Evolutionary conservation across 2,888 invertebrate species (phyloP), one percentile per base, ranked within the genome.

Genomic region (Venusia cambrica): DNA sequence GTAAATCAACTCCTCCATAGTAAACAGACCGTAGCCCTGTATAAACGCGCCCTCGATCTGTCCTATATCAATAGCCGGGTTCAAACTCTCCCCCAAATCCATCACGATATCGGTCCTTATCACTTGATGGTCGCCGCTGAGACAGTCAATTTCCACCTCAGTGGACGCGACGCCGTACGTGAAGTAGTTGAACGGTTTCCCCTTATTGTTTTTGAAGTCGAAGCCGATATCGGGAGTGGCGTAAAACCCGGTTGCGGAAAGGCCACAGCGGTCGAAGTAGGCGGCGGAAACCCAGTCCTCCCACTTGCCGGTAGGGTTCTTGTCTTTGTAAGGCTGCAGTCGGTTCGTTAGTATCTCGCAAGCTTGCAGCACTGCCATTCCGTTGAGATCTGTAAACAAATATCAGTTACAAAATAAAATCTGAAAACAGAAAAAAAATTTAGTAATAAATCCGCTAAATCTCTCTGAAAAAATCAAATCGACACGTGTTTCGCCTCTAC

Each of bases 31-130:
- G 60, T 97, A 96, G 0, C 98, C 98, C 89, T 98, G 97, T 64
- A 96, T 89, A 60, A 97, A 98, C 0, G 90, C 98, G 1, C 98
- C 98, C 81, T 98, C 98, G 6, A 98, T 93, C 87, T 98, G 98
- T 0, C 98, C 98, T 54, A 98, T 94, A 60, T 98, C 98, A 47
- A 98, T 96, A 1, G 98, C 97, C 2, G 98, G 98, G 78, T 98
- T 98, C 32, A 98, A 80, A 75, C 97, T 97, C 53, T 95, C 93
- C 0, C 98, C 98, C 51, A 98, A 89, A 81, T 98, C 98, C 98
- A 98, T 98, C 0, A 98, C 97, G 53, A 98, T 97, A 61, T 98
- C 97, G 0, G 95, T 94, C 59, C 94, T 89, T 15, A 96, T 73
- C 1, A 97, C 93, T 83, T 93, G 92, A 74, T 98, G 97, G 64